These are phyloP conservation scores for Melipona quadrifasciata DNA, from an alignment of 1,140 invertebrate species.

Conservation along the genomic window DNA sequence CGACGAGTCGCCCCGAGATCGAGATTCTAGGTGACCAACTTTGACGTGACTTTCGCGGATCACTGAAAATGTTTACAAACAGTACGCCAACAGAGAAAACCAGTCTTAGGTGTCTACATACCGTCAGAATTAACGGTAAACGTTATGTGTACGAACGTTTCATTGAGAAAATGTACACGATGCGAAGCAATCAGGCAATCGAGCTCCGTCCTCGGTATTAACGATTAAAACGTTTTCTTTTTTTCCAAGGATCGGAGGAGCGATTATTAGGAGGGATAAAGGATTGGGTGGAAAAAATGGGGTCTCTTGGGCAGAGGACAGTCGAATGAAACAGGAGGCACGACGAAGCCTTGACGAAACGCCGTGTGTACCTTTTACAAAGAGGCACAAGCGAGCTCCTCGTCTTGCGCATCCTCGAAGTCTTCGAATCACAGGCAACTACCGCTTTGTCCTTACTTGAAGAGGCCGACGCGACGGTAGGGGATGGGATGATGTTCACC, in stretches of 20 bases:
- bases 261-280: not conserved
- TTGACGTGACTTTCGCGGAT: not conserved
- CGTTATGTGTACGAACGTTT: not conserved
- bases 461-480: constrained; percentile 57
- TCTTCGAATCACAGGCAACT: constrained; percentile 53
- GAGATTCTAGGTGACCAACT: not conserved
- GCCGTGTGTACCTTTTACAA: constrained; percentile 47
- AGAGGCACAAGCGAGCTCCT: constrained; percentile 50
- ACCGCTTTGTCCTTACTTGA: constrained; percentile 61
- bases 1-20: no score
- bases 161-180: not conserved
- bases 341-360: not conserved
- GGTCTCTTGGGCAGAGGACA: not conserved
- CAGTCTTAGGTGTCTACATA: constrained; percentile 14
- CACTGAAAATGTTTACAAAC: constrained; percentile 48
- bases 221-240: not conserved
- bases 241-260: not conserved
- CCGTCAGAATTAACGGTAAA: constrained; percentile 23
- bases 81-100: not conserved
- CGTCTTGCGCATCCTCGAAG: constrained; percentile 58
- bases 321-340: not conserved
- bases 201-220: not conserved
- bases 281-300: not conserved
- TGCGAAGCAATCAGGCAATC: not conserved
- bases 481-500: constrained; percentile 59